A percentile compares a stretch with the other conserved stretches of the same genome.
phyloP scores from a whole-genome alignment of 1,140 invertebrate species.

The Stegodyphus mimosarum region DNA sequence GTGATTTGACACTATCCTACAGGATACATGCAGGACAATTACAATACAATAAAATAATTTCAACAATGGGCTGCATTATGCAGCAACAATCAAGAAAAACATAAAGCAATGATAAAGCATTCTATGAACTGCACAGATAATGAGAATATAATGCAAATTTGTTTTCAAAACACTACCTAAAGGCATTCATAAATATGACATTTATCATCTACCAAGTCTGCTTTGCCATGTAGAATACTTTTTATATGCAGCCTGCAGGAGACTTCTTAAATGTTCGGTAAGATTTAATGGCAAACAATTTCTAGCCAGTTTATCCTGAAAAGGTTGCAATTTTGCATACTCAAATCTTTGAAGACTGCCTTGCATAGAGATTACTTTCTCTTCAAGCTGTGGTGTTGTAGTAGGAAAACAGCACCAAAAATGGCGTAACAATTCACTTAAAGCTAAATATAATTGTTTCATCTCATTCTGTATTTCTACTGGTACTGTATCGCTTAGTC shows the following conservation, averaged over 20 bases:
- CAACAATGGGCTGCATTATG: too few species aligned
- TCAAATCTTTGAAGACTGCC: conserved; percentile 89
- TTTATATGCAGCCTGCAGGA: conserved; percentile 82
- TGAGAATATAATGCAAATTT: too few species aligned
- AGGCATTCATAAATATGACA: too few species aligned
- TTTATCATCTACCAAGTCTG: conserved; percentile 40
- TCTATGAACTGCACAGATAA: too few species aligned
- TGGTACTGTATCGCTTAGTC: conserved; percentile 85
- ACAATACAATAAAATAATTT: too few species aligned
- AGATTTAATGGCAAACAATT: conserved; percentile 71
- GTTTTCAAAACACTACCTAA: too few species aligned
- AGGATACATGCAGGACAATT: too few species aligned
- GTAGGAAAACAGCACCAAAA: conserved; percentile 96
- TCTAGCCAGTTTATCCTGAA: conserved; percentile 67
- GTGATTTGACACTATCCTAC: too few species aligned
- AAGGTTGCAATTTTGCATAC: conserved; percentile 81
- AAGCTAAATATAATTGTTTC: conserved; percentile 82
- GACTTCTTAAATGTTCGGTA: conserved; percentile 86
- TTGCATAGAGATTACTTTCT: conserved; percentile 84
- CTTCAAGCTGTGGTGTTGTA: conserved; percentile 80
- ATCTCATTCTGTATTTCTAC: conserved; percentile 85
- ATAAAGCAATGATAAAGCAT: too few species aligned
- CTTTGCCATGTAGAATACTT: conserved; percentile 86
- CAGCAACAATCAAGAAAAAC: too few species aligned
- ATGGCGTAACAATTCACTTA: conserved; percentile 88